Evolutionary conservation across 2,888 invertebrate genomes (phyloP).

Genomic region (Drosophila lutescens): DNA sequence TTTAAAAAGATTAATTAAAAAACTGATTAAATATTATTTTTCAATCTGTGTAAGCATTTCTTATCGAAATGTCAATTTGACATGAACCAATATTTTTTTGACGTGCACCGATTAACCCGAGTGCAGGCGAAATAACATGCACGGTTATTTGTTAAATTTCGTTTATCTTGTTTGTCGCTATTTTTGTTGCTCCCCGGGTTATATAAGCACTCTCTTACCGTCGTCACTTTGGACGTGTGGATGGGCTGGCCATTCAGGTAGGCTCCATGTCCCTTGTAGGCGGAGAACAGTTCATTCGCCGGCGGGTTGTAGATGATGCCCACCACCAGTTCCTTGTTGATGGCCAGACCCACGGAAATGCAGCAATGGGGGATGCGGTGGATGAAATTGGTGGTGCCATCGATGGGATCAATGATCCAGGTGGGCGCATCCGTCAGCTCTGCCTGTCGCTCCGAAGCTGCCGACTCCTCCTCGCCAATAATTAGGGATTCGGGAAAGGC

Average conservation of each 20-base stretch:
- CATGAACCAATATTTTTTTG: not conserved
- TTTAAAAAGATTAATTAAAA: not conserved
- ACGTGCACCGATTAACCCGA: conserved; percentile 8
- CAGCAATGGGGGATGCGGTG: conserved; percentile 88
- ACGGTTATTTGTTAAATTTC: conserved; percentile 28
- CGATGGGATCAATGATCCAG: conserved; percentile 94
- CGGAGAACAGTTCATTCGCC: conserved; percentile 89
- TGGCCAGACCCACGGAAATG: conserved; percentile 88
- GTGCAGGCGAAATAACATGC: conserved; percentile 29
- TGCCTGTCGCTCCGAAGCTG: conserved; percentile 77
- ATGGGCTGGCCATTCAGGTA: conserved; percentile 89
- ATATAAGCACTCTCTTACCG: conserved; percentile 67
- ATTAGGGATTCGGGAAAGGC: conserved; percentile 89
- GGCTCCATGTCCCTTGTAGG: conserved; percentile 90
- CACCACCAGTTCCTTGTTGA: conserved; percentile 86
- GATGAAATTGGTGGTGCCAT: conserved; percentile 94
- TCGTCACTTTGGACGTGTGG: conserved; percentile 80
- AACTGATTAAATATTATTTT: not conserved
- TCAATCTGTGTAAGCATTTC: not conserved
- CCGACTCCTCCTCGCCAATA: conserved; percentile 90
- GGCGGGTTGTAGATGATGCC: conserved; percentile 92
- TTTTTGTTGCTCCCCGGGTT: conserved; percentile 18
- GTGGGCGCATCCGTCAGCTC: conserved; percentile 90
- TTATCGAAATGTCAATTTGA: not conserved
- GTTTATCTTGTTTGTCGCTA: conserved; percentile 33